Evolutionary conservation across 2,888 invertebrate genomes (phyloP).

Genomic region (Leptinotarsa juncta): DNA sequence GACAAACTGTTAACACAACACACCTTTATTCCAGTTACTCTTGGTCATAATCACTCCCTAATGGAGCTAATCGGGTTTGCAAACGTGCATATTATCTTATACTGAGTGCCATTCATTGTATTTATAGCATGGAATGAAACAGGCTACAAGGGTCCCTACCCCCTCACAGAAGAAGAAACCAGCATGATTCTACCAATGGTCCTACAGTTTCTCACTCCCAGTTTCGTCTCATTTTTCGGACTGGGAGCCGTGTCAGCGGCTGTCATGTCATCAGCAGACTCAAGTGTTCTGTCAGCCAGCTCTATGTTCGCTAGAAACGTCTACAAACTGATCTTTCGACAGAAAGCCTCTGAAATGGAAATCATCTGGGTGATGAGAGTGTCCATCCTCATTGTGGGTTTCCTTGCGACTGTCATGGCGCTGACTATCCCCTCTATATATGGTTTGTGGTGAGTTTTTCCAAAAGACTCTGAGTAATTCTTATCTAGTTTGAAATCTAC

Average conservation of each 20-base stretch:
- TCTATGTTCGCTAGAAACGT: conserved; percentile 99
- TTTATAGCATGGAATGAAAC: conserved; percentile 94
- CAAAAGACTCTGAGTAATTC: too few species aligned
- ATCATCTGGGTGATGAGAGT: conserved; percentile 96
- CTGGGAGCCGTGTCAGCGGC: conserved; percentile 98
- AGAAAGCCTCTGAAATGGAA: conserved; percentile 97
- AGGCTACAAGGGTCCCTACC: conserved; percentile 80
- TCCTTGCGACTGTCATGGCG: conserved; percentile 94
- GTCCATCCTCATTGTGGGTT: conserved; percentile 91
- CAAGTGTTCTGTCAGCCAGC: conserved; percentile 96
- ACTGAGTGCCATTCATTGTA: background rate
- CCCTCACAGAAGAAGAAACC: conserved; percentile 81
- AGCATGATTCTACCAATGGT: conserved; percentile 98
- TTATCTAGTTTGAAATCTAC: too few species aligned
- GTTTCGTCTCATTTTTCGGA: conserved; percentile 92
- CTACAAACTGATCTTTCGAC: conserved; percentile 96
- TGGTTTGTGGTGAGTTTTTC: conserved; percentile 84
- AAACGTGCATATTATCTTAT: background rate
- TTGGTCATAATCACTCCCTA: too few species aligned
- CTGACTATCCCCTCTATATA: conserved; percentile 98
- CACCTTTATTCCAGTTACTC: too few species aligned
- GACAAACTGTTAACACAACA: too few species aligned
- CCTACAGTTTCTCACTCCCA: conserved; percentile 94
- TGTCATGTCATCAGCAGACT: conserved; percentile 99
- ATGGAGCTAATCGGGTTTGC: too few species aligned